A percentile compares a stretch with the other conserved stretches of the same genome.
phyloP scores from a whole-genome alignment of 1,140 invertebrate species.

The Dufourea novaeangliae region DNA sequence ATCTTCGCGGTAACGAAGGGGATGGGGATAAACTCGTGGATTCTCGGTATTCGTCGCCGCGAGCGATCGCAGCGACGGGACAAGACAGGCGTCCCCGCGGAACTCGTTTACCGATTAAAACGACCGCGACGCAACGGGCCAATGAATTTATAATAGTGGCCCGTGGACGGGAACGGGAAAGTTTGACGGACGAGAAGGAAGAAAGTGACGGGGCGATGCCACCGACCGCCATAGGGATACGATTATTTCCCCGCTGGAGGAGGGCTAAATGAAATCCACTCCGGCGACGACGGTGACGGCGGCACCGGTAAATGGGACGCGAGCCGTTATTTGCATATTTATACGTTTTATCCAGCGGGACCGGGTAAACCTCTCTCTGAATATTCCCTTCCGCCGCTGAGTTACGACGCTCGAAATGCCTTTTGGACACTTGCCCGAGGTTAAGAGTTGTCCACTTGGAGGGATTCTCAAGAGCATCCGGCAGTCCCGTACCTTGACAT shows the following conservation, averaged over 20 bases:
- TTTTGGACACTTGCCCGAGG: neutral
- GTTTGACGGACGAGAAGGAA: constrained; percentile 11
- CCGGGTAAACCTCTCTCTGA: neutral
- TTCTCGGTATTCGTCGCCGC: too few species aligned
- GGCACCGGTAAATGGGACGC: constrained; percentile 32
- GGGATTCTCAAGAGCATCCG: too few species aligned
- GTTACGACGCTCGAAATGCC: neutral
- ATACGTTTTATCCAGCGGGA: constrained; percentile 32
- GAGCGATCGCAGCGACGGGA: neutral
- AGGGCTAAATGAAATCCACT: constrained; percentile 40
- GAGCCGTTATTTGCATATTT: constrained; percentile 43
- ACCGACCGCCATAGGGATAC: neutral
- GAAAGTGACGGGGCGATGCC: neutral
- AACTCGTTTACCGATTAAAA: neutral
- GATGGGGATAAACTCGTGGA: too few species aligned
- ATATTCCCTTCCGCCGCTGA: neutral
- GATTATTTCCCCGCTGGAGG: neutral
- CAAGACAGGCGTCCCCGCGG: neutral
- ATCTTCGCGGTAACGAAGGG: neutral
- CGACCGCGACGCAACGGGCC: neutral
- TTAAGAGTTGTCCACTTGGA: neutral
- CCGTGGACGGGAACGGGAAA: neutral
- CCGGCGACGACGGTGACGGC: neutral
- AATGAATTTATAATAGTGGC: constrained; percentile 20
- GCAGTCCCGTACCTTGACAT: too few species aligned